These are phyloP conservation scores for Drosophila acutilabella DNA, from an alignment of 2,888 invertebrate species.

Conservation along the genomic window DNA sequence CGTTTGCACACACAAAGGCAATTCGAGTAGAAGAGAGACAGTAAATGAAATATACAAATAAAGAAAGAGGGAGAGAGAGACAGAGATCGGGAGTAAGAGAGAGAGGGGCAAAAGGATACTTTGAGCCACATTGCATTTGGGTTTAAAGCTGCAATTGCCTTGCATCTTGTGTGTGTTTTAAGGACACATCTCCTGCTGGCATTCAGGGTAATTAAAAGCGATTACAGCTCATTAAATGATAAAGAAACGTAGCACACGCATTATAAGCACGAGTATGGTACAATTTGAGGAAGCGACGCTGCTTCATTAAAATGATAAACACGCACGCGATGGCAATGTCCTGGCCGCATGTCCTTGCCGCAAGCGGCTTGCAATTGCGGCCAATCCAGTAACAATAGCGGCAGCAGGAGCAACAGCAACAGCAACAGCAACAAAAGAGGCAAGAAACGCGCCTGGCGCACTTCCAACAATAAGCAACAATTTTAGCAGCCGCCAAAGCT, in stretches of 20 bases:
- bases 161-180: slow-evolving; percentile 26
- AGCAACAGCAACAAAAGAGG: slow-evolving; percentile 24
- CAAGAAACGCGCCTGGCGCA: slow-evolving; percentile 56
- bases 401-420: slow-evolving; percentile 24
- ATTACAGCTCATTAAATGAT: slow-evolving; percentile 72
- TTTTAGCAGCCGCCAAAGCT: slow-evolving; percentile 67
- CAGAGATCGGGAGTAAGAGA: neutral
- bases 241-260: slow-evolving; percentile 63
- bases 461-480: slow-evolving; percentile 71
- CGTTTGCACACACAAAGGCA: slow-evolving; percentile 64
- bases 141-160: slow-evolving; percentile 37
- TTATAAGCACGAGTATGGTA: slow-evolving; percentile 23
- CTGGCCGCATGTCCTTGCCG: slow-evolving; percentile 62
- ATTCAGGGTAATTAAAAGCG: slow-evolving; percentile 62
- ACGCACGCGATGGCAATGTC: slow-evolving; percentile 59
- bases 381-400: slow-evolving; percentile 53
- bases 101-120: neutral
- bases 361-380: slow-evolving; percentile 73
- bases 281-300: slow-evolving; percentile 38
- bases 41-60: slow-evolving; percentile 1
- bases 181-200: slow-evolving; percentile 30
- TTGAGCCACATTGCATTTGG: slow-evolving; percentile 30
- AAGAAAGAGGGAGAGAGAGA: neutral
- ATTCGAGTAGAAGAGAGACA: slow-evolving; percentile 16
- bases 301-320: slow-evolving; percentile 69